Evolutionary conservation across 2,797 vertebrate genomes (phyloP).

Genomic region (Dendrocincla fuliginosa): DNA sequence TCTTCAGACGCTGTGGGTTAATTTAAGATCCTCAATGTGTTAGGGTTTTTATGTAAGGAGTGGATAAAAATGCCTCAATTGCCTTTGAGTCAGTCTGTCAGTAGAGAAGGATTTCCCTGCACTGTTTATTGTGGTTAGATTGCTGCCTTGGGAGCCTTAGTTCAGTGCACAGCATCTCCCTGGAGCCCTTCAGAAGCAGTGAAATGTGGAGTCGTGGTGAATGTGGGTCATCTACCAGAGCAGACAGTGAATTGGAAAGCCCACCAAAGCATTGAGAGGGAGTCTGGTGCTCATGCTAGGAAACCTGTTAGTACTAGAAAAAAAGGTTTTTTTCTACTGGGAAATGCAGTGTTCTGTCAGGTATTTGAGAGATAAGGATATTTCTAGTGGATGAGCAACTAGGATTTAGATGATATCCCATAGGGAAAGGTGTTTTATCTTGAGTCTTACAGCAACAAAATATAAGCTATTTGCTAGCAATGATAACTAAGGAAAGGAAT

Average conservation of each 20-base stretch:
- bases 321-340: neutral
- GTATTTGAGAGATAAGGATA: neutral
- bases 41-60: neutral
- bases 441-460: neutral
- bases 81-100: neutral
- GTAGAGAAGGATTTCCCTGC: neutral
- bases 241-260: neutral
- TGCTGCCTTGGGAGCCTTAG: neutral
- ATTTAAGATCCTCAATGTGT: neutral
- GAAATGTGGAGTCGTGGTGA: neutral
- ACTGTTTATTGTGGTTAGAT: neutral
- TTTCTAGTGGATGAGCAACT: neutral
- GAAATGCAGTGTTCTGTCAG: neutral
- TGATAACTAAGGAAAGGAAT: neutral
- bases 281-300: neutral
- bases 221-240: neutral
- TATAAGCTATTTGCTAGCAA: neutral
- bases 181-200: neutral
- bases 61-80: neutral
- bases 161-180: neutral
- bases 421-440: neutral
- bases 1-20: neutral
- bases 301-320: neutral
- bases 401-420: neutral
- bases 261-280: neutral